A percentile compares a stretch with the other conserved stretches of the same genome.
phyloP scores from a whole-genome alignment of 2,888 invertebrate species.

The Phalera bucephala region DNA sequence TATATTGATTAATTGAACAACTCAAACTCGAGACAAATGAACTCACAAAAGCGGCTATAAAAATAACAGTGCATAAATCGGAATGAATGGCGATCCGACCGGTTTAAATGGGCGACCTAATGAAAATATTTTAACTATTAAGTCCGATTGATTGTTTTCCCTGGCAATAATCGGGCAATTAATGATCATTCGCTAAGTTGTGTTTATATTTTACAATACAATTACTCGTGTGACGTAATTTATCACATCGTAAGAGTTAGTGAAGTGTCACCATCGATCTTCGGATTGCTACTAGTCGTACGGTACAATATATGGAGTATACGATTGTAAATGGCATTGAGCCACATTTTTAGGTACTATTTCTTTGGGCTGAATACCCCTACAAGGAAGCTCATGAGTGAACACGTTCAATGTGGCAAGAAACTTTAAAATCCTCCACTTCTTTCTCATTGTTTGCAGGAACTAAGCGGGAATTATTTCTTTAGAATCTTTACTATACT shows the following conservation, averaged over 20 bases:
- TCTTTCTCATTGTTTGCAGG: too few relatives aligned
- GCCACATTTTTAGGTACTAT: too few relatives aligned
- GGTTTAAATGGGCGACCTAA: conserved; percentile 46
- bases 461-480: too few relatives aligned
- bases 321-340: too few relatives aligned
- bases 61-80: conserved; percentile 56
- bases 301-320: too few relatives aligned
- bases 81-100: conserved; percentile 57
- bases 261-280: neutral
- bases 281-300: too few relatives aligned
- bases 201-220: conserved; percentile 23
- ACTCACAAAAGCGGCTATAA: conserved; percentile 43
- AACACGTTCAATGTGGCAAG: too few relatives aligned
- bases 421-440: too few relatives aligned
- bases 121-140: conserved; percentile 60
- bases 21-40: conserved; percentile 47
- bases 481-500: too few relatives aligned
- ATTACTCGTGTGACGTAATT: conserved; percentile 20
- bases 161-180: conserved; percentile 46
- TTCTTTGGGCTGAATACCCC: too few relatives aligned
- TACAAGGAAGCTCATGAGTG: too few relatives aligned
- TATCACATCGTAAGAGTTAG: conserved; percentile 5
- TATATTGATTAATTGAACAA: conserved; percentile 37
- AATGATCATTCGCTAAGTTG: conserved; percentile 29
- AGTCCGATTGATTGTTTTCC: conserved; percentile 60